These are phyloP conservation scores for Lasioglossum villosulum DNA, from an alignment of 2,888 invertebrate species.

Conservation along the genomic window DNA sequence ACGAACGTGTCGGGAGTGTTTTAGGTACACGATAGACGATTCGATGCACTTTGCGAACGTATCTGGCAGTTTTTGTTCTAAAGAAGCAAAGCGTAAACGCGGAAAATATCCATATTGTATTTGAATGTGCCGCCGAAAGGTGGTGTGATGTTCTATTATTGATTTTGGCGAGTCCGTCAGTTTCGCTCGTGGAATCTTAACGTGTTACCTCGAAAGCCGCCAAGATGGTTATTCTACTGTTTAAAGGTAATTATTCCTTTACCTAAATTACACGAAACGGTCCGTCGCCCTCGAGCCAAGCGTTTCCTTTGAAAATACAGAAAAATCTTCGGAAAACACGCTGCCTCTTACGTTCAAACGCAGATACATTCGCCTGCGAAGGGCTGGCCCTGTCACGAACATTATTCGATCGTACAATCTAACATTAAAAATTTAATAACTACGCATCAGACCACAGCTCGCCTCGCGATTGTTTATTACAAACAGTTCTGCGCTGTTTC, in stretches of 20 bases:
- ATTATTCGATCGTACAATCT: conserved; percentile 3
- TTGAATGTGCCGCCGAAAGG: conserved; percentile 68
- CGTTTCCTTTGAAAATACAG: neutral
- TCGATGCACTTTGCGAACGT: neutral
- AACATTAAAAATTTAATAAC: conserved; percentile 9
- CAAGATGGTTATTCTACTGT: conserved; percentile 78
- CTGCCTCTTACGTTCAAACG: too few relatives aligned
- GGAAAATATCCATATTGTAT: neutral
- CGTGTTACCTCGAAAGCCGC: conserved; percentile 62
- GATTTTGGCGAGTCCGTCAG: conserved; percentile 69
- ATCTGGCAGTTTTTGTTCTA: neutral
- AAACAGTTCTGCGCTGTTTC: neutral
- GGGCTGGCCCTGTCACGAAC: neutral
- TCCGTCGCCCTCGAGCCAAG: neutral
- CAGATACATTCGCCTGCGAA: neutral
- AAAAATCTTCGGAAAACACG: neutral
- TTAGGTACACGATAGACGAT: neutral
- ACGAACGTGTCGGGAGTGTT: too few relatives aligned
- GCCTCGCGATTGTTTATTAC: neutral
- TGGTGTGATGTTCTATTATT: conserved; percentile 72
- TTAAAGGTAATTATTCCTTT: conserved; percentile 73
- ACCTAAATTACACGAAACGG: neutral
- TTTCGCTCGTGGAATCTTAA: conserved; percentile 65
- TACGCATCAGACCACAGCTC: neutral
- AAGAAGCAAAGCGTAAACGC: neutral